Evolutionary conservation across 2,888 invertebrate genomes (phyloP).

Genomic region (Brachylomia viminalis): DNA sequence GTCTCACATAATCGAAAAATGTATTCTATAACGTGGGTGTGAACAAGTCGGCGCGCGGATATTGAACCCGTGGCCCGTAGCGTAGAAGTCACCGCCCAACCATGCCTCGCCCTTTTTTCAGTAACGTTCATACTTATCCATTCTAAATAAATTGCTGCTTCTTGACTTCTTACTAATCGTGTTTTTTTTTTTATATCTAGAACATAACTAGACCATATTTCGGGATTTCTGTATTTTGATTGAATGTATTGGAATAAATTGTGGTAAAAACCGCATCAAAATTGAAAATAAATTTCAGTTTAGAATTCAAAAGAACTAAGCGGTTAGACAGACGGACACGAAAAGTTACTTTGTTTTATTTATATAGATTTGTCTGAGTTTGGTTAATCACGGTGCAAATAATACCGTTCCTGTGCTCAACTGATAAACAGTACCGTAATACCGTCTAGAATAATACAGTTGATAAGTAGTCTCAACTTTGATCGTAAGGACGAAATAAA

Average conservation of each 20-base stretch:
- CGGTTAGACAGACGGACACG: no score
- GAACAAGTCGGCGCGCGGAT: neutral
- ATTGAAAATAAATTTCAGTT: no score
- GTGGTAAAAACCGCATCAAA: no score
- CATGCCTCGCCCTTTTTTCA: neutral
- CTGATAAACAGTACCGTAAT: neutral
- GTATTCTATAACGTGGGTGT: neutral
- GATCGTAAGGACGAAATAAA: constrained; percentile 1
- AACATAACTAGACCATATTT: no score
- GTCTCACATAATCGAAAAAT: neutral
- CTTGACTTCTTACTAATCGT: neutral
- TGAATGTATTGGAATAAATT: no score
- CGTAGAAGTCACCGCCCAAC: neutral
- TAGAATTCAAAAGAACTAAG: no score
- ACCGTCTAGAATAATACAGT: neutral
- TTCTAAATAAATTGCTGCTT: neutral
- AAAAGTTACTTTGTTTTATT: no score
- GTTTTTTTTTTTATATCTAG: no score
- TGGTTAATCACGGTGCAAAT: neutral
- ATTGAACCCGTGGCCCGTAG: neutral
- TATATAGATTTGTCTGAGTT: neutral
- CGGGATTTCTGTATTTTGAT: no score
- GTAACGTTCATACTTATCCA: neutral
- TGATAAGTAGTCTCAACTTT: neutral
- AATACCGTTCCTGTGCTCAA: neutral